Base-by-base conservation (phyloP, 2,113 vertebrate genomes). In the Campylomormyrus tamandua region DNA sequence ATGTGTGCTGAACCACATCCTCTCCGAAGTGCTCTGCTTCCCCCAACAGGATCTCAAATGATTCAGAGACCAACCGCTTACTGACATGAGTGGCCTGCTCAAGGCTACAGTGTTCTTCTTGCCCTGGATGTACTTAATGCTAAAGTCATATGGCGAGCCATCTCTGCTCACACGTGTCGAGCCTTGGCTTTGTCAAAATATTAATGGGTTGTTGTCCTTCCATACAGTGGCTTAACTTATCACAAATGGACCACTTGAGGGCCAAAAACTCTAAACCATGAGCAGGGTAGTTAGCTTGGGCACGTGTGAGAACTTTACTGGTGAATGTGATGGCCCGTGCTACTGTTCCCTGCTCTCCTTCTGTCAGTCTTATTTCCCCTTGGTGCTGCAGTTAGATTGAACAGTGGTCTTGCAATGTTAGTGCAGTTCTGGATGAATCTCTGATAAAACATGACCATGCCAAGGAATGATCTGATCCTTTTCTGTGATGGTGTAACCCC, bases 381-480 rank as follows among this genome's bases (percentile, higher is more conserved):
- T 62, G 42, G 80, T 87, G 52, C 74, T 5, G 52, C 50, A 17
- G 62, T n/a, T 86, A 87, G 85, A 50, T 49, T 10, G 35, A 91
- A 91, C 9, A 90, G 49, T 3, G 89, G 89, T 39, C 62, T 83
- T 19, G 77, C 87, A 15, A 90, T 50, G 9, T 58, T 77, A 39
- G 89, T 58, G 70, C 35, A 90, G 0, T 19, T 35, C 2, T 62
- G 70, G 1, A 90, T 49, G 17, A 90, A 90, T 53, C 88, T 70
- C 42, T 91, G 77, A 15, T 90, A 85, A 50, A 90, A 89, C 35
- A 46, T 90, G 19, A 90, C 24, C 31, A 91, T 88, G 6, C 91
- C 89, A 3, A 91, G 70, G 6, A 90, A 91, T 5, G 87, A 90
- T 42, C 49, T 89, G 15, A 89, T 70, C 15, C 21, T 27, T 39